Conservation (phyloP, 2,797 vertebrate species). For the Hapalemur alaotrensis region DNA sequence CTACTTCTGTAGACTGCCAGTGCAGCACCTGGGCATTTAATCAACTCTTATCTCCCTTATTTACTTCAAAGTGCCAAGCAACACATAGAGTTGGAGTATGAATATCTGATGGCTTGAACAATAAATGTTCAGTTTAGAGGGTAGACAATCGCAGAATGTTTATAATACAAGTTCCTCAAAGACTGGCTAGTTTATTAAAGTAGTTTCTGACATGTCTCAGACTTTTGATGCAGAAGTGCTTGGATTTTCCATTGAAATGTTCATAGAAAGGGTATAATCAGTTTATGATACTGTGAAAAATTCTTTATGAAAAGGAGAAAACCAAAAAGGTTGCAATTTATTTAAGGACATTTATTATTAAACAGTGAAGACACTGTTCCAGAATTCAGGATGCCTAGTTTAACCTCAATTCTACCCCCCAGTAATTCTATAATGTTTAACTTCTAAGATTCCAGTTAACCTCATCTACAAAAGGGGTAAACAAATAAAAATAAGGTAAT, state of each 20-base stretch:
- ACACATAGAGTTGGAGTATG: not conserved
- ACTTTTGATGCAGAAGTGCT: constrained; percentile 14
- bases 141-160: not conserved
- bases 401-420: not conserved
- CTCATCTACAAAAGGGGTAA: not conserved
- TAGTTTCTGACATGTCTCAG: not conserved
- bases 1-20: not conserved
- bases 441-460: not conserved
- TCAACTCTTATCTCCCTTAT: not conserved
- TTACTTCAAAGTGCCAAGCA: not conserved
- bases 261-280: not conserved
- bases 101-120: not conserved
- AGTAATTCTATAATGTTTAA: not conserved
- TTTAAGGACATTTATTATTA: not conserved
- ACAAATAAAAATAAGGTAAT: not conserved
- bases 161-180: constrained; percentile 32
- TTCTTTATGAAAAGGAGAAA: not conserved
- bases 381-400: not conserved
- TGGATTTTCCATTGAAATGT: not conserved
- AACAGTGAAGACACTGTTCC: not conserved
- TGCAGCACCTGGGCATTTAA: not conserved
- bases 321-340: not conserved
- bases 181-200: not conserved
- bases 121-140: not conserved
- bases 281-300: not conserved